Percentiles rank a stretch among this genome's conserved stretches.
Conservation (phyloP, 2,797 vertebrate genomes). For the Okamejei kenojei region DNA sequence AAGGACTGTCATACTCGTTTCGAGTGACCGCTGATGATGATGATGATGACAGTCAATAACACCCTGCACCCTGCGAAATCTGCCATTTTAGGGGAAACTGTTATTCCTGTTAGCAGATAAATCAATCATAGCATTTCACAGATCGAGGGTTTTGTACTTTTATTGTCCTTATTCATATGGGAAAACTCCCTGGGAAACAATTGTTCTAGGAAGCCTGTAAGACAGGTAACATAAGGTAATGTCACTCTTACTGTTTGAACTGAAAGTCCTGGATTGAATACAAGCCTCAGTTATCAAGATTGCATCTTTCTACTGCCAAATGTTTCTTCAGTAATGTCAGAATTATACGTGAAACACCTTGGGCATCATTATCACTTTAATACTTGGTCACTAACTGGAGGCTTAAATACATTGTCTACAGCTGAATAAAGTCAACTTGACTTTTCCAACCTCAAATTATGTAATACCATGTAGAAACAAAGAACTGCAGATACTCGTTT, state of each 20-base stretch:
- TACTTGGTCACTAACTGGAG: not conserved
- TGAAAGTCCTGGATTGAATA: not conserved
- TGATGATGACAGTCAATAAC: too few relatives aligned
- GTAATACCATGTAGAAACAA: too few relatives aligned
- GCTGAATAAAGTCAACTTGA: not conserved
- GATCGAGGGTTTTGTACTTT: not conserved
- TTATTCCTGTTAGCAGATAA: not conserved
- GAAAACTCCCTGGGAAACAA: not conserved
- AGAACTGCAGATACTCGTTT: too few relatives aligned
- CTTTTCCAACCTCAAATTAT: not conserved
- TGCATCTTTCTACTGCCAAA: not conserved
- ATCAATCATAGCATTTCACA: not conserved
- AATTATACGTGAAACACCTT: not conserved
- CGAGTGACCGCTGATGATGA: too few relatives aligned
- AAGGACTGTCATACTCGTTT: too few relatives aligned
- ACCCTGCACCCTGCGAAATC: too few relatives aligned
- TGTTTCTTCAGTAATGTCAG: not conserved
- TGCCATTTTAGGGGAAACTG: not conserved
- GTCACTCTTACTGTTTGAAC: not conserved
- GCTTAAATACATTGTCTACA: not conserved
- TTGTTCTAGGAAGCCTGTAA: not conserved
- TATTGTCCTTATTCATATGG: not conserved
- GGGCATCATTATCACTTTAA: not conserved
- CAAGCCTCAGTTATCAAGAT: not conserved
- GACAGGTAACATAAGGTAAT: slow-evolving; percentile 30